A percentile compares a stretch with the other conserved stretches of the same genome.
phyloP scores from a whole-genome alignment of 2,113 vertebrate species.

The Gavia stellata region DNA sequence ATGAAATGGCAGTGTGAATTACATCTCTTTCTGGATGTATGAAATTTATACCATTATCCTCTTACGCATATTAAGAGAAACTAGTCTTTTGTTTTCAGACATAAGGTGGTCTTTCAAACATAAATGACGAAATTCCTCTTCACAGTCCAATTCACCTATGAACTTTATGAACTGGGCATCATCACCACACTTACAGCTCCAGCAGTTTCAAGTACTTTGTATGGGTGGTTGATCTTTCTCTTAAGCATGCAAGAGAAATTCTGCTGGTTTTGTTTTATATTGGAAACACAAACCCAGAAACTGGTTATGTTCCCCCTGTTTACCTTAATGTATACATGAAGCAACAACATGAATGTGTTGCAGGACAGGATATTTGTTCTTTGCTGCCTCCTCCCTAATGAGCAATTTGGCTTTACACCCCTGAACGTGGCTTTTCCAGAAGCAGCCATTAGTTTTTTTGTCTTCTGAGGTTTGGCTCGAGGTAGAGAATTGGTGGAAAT shows the following conservation, averaged over 20 bases:
- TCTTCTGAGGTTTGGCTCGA: neutral
- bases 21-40: neutral
- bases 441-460: neutral
- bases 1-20: neutral
- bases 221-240: neutral
- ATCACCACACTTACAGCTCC: neutral
- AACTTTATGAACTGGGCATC: neutral
- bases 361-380: neutral
- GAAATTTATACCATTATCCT: neutral
- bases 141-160: neutral
- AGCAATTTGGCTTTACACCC: neutral
- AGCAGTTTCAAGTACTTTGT: neutral
- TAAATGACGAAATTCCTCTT: neutral
- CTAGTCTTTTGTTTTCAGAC: neutral
- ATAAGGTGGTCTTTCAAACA: neutral
- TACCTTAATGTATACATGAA: neutral
- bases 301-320: neutral
- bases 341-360: neutral
- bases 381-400: neutral
- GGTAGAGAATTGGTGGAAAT: neutral
- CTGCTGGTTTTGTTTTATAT: neutral
- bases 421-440: neutral
- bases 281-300: neutral
- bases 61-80: neutral
- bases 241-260: neutral